phyloP scores from a whole-genome alignment of 2,113 vertebrate genomes.

The Ancistrus triradiatus region DNA sequence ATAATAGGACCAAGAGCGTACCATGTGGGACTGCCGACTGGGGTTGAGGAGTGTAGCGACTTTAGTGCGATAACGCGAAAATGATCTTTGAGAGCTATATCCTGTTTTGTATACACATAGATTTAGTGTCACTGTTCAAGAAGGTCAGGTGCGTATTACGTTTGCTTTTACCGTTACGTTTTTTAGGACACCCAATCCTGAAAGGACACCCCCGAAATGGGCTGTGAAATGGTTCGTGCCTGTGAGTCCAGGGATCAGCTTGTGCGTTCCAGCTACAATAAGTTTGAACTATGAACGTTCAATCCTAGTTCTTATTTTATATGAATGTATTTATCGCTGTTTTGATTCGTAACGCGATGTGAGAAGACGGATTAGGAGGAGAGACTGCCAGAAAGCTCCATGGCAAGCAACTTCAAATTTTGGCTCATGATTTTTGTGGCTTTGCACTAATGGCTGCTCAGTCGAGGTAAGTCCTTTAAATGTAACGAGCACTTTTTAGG shows the following conservation, averaged over 20 bases:
- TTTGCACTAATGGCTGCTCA: slow-evolving; percentile 65
- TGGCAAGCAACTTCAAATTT: slow-evolving; percentile 58
- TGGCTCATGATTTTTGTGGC: slow-evolving; percentile 41
- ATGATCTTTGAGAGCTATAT: too few species aligned
- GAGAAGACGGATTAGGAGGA: slow-evolving; percentile 40
- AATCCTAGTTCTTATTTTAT: slow-evolving; percentile 32
- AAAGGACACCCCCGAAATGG: slow-evolving; percentile 39
- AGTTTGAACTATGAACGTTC: slow-evolving; percentile 50
- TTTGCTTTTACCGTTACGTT: too few species aligned
- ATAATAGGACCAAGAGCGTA: slow-evolving; percentile 56
- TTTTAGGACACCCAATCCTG: neutral
- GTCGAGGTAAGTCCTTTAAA: slow-evolving; percentile 63
- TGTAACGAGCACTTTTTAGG: too few species aligned
- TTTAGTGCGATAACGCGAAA: too few species aligned
- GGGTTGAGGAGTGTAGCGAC: slow-evolving; percentile 47
- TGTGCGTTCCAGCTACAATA: slow-evolving; percentile 42
- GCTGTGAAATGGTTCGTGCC: slow-evolving; percentile 53
- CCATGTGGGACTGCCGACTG: slow-evolving; percentile 43
- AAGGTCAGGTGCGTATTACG: too few species aligned
- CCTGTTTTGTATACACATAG: too few species aligned
- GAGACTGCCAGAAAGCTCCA: slow-evolving; percentile 52
- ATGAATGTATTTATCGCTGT: slow-evolving; percentile 9
- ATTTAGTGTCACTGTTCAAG: too few species aligned
- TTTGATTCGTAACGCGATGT: slow-evolving; percentile 52
- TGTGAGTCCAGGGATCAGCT: slow-evolving; percentile 40